Evolutionary conservation across 2,113 vertebrate species (phyloP).

Genomic region (Perca schrenkii): DNA sequence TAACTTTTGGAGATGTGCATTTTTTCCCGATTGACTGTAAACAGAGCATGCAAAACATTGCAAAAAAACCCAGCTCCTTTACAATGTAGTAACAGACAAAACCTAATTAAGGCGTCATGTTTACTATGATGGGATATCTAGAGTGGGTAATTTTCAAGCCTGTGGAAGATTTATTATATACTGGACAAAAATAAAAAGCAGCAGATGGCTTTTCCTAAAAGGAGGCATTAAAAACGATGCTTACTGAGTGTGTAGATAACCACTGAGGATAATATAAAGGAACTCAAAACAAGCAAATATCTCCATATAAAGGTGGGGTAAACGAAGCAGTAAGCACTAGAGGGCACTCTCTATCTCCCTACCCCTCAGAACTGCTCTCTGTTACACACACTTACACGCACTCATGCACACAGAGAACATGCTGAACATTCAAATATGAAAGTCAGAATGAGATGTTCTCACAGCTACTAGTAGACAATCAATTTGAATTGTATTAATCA

Average conservation of each 20-base stretch:
- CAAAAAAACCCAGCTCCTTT: not conserved
- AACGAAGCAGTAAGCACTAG: constrained; percentile 72
- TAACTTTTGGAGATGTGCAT: not conserved
- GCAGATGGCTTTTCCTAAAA: constrained; percentile 12
- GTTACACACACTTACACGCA: constrained; percentile 14
- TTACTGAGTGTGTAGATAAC: not conserved
- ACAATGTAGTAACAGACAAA: constrained; percentile 5
- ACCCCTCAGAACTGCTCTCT: constrained; percentile 42
- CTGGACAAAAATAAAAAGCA: constrained; percentile 1
- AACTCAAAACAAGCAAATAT: not conserved
- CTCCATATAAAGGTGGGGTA: constrained; percentile 42
- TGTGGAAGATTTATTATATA: not conserved
- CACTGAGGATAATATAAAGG: not conserved
- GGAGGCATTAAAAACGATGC: not conserved
- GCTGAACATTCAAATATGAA: constrained; percentile 78
- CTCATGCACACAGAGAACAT: constrained; percentile 56
- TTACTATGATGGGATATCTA: not conserved
- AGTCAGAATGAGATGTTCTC: constrained; percentile 80
- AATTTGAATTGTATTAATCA: constrained; percentile 83
- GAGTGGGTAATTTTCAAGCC: not conserved
- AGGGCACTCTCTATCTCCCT: constrained; percentile 79
- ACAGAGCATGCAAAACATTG: not conserved
- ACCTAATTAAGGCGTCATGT: constrained; percentile 29
- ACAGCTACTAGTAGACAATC: constrained; percentile 78
- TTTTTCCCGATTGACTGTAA: constrained; percentile 14